These are phyloP conservation scores for Asobara japonica DNA, from an alignment of 1,140 invertebrate species.

Conservation along the genomic window DNA sequence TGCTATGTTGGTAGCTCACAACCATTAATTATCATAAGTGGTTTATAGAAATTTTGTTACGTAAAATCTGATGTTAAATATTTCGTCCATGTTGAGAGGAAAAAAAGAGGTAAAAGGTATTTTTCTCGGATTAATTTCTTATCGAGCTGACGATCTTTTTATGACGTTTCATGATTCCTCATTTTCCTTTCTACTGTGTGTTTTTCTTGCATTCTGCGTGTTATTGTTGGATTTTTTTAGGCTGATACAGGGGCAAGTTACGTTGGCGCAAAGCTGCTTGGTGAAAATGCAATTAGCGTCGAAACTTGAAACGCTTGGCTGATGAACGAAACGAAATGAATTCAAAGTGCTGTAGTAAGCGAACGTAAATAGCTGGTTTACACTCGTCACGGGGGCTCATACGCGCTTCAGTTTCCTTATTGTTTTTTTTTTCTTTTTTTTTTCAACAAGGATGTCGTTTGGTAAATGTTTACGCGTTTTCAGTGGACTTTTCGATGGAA, in stretches of 20 bases:
- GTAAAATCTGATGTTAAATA: too few relatives aligned
- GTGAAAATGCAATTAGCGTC: constrained; percentile 22
- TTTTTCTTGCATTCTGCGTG: background rate
- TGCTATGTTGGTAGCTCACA: too few relatives aligned
- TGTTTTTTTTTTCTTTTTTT: background rate
- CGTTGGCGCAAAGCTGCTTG: background rate
- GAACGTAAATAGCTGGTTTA: constrained; percentile 12
- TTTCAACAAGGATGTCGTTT: background rate
- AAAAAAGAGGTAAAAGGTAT: too few relatives aligned
- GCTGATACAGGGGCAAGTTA: background rate
- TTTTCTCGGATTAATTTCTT: too few relatives aligned
- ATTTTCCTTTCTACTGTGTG: background rate
- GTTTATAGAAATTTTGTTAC: too few relatives aligned
- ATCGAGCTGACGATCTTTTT: background rate
- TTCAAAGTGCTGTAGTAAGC: background rate
- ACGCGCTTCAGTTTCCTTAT: background rate
- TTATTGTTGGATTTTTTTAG: background rate
- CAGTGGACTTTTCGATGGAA: background rate
- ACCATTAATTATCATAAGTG: too few relatives aligned
- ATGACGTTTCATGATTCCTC: too few relatives aligned
- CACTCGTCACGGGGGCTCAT: constrained; percentile 4
- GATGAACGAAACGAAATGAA: constrained; percentile 14
- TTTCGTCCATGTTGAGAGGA: too few relatives aligned
- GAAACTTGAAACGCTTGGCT: constrained; percentile 15
- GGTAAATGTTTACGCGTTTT: background rate